Base-by-base conservation (phyloP, 2,888 invertebrate species). In the Operophtera brumata region DNA sequence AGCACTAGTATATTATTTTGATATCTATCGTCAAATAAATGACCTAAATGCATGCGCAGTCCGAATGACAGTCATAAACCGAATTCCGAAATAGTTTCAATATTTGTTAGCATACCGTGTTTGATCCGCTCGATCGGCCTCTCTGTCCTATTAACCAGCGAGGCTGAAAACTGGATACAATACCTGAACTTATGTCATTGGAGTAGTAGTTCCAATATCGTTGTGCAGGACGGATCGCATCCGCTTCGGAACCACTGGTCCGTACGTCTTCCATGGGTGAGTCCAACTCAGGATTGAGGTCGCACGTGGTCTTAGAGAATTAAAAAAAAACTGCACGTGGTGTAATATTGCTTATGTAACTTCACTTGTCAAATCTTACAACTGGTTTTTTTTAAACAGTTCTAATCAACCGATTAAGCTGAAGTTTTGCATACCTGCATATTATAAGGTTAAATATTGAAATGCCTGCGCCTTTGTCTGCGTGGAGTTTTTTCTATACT, bases 61-160 rank as follows among this genome's bases (percentile, higher is more conserved):
- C 25, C 39, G 39, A 44, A 39, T 12, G 46, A 28, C 45, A 46
- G 10, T 36, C 45, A 34, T 54, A 49, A 49, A 49, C 45, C 41
- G 1, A 45, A 49, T 49, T 41, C 37, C 20, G 25, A 25, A 39
- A 30, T 25, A 32, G 20, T 45, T 28, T 13, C 12, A 47, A 51
- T 47, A 43, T 56, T 56, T 44, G 34, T 47, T 46, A 47, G 37
- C 42, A 50, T 35, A 34, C 7, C 9, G 41, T 32, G 36, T 36
- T 52, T 50, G 68, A 57, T 71, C 57, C 73, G 83, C 83, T 70
- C 78, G 76, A 75, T 62, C 70, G 76, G 58, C 58, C 74, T 80
- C 78, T 80, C 77, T 82, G 81, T 75, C 75, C 82, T 77, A 84
- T 77, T 81, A 81, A 80, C 71, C 79, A 76, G 67, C 68, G 69